Evolutionary conservation across 2,113 vertebrate genomes (phyloP).

Genomic region (Phaethornis superciliosus): DNA sequence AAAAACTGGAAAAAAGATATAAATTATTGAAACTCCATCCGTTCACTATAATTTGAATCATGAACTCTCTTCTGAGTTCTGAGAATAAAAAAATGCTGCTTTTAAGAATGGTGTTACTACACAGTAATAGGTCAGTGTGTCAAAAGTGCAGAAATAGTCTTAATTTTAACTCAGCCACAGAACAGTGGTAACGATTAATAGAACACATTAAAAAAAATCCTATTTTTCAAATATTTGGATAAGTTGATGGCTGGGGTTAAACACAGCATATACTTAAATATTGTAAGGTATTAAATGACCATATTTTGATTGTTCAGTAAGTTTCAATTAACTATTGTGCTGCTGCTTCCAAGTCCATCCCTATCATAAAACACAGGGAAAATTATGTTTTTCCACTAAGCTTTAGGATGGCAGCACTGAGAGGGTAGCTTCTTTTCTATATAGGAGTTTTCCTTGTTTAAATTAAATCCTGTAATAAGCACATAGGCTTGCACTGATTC

Average conservation of each 20-base stretch:
- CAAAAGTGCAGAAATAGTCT: background rate
- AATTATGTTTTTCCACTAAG: background rate
- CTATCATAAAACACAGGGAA: background rate
- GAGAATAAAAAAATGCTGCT: background rate
- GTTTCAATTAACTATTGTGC: background rate
- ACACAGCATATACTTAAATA: background rate
- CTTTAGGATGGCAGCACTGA: background rate
- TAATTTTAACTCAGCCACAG: background rate
- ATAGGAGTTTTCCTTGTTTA: background rate
- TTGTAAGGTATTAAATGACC: background rate
- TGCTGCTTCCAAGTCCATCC: background rate
- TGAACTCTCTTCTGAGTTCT: background rate
- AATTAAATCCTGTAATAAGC: background rate
- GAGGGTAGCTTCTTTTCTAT: background rate
- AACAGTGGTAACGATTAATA: background rate
- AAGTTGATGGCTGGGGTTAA: background rate
- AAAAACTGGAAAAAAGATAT: background rate
- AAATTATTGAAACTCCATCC: background rate
- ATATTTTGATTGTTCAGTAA: background rate
- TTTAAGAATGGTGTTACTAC: background rate
- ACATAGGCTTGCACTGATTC: background rate
- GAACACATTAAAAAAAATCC: background rate
- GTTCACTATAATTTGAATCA: background rate
- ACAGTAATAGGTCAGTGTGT: background rate
- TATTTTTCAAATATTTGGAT: background rate